phyloP scores from a whole-genome alignment of 1,140 invertebrate genomes.

The Scaptomyza pallida region DNA sequence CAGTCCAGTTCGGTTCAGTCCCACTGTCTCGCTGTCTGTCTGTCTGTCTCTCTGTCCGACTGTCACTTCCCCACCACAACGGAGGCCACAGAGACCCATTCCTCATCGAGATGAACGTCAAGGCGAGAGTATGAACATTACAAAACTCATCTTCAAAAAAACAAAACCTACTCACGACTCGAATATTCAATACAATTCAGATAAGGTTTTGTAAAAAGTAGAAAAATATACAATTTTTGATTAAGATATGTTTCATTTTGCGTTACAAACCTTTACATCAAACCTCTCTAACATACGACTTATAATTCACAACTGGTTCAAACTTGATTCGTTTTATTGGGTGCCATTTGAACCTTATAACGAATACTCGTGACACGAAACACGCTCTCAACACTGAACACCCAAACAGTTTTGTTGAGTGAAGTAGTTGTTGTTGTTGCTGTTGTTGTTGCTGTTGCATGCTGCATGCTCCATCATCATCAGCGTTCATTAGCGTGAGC shows the following conservation, averaged over 20 bases:
- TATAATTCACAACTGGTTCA: too few species aligned
- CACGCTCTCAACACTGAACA: not conserved
- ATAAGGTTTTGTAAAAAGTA: too few species aligned
- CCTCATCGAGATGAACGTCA: slow-evolving; percentile 1
- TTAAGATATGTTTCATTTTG: too few species aligned
- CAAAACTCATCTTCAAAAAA: not conserved
- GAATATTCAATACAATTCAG: not conserved
- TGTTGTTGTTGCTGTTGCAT: slow-evolving; percentile 1
- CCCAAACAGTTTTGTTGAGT: slow-evolving; percentile 15
- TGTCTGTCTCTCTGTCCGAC: too few species aligned
- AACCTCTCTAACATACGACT: too few species aligned
- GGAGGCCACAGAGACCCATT: not conserved
- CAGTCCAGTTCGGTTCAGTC: not conserved
- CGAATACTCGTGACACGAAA: not conserved
- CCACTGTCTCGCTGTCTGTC: too few species aligned
- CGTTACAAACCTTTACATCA: too few species aligned
- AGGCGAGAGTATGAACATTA: too few species aligned
- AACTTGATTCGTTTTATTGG: not conserved
- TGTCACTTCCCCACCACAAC: too few species aligned
- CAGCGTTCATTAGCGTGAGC: slow-evolving; percentile 78
- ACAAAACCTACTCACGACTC: not conserved
- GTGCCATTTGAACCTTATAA: not conserved
- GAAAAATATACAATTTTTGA: too few species aligned
- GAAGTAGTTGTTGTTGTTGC: not conserved
- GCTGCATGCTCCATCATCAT: slow-evolving; percentile 68